Conservation (phyloP, 2,113 vertebrate genomes). For the Scartelaos histophorus region DNA sequence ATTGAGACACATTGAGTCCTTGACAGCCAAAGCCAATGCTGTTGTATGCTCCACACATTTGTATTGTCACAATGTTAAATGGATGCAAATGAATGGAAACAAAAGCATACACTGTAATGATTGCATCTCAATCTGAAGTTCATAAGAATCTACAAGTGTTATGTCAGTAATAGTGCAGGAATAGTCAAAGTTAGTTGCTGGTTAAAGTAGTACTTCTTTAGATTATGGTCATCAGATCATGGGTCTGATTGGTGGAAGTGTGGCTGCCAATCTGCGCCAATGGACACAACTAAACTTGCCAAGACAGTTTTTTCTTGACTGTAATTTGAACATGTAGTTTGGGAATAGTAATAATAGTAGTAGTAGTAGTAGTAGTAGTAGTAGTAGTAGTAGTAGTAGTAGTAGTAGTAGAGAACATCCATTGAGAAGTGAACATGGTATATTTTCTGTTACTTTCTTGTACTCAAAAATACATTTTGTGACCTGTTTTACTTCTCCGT, state of each 20-base stretch:
- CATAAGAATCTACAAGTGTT: background rate
- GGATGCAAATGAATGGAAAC: conserved; percentile 46
- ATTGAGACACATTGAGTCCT: conserved; percentile 33
- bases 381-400: background rate
- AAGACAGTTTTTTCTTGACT: background rate
- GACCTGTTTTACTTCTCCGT: background rate
- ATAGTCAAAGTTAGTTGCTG: background rate
- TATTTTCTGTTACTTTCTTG: background rate
- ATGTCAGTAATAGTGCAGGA: background rate
- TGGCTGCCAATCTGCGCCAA: background rate
- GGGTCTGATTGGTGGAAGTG: background rate
- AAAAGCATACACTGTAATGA: conserved; percentile 56
- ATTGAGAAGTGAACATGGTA: background rate
- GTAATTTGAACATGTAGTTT: background rate
- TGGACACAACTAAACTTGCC: background rate
- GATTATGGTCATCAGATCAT: no score
- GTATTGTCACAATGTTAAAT: conserved; percentile 69
- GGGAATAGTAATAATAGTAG: background rate
- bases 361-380: background rate
- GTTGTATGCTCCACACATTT: conserved; percentile 55
- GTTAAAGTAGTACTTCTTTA: no score
- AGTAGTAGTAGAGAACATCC: background rate
- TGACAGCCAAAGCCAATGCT: conserved; percentile 60
- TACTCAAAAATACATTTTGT: background rate
- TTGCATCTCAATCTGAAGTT: conserved; percentile 36